Conservation (phyloP, 2,113 vertebrate genomes). For the Spea multiplicata region DNA sequence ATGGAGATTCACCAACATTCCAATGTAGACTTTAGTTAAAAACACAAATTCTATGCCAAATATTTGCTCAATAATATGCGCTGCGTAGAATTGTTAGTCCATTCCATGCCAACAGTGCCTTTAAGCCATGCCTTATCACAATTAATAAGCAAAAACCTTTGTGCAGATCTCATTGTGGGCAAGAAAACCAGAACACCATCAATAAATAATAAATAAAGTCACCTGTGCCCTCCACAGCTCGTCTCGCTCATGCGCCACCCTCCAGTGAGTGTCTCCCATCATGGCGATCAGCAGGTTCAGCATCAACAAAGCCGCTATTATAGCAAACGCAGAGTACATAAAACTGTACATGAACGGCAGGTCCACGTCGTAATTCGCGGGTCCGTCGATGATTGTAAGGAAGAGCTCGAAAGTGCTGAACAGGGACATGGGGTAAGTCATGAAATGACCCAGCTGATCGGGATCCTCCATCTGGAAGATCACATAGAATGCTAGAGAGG, state of each 20-base stretch:
- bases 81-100: too few relatives aligned
- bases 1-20: too few relatives aligned
- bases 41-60: too few relatives aligned
- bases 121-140: too few relatives aligned
- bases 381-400: constrained; percentile 85
- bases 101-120: too few relatives aligned
- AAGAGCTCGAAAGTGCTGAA: constrained; percentile 90
- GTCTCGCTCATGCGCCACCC: constrained; percentile 85
- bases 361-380: constrained; percentile 78
- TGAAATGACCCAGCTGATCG: constrained; percentile 71
- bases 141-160: too few relatives aligned
- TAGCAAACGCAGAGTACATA: constrained; percentile 76
- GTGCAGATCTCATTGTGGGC: too few relatives aligned
- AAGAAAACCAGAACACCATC: too few relatives aligned
- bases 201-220: constrained; percentile 20
- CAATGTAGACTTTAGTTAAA: too few relatives aligned
- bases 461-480: constrained; percentile 88
- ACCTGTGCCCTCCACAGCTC: constrained; percentile 95
- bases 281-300: constrained; percentile 91
- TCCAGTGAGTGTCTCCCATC: constrained; percentile 95
- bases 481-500: constrained; percentile 77
- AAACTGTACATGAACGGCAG: constrained; percentile 80
- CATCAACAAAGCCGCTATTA: constrained; percentile 84
- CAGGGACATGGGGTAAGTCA: constrained; percentile 78
- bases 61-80: too few relatives aligned